Evolutionary conservation across 2,113 vertebrate species (phyloP), one percentile per base, ranked within the genome.

Genomic region (Solea senegalensis): DNA sequence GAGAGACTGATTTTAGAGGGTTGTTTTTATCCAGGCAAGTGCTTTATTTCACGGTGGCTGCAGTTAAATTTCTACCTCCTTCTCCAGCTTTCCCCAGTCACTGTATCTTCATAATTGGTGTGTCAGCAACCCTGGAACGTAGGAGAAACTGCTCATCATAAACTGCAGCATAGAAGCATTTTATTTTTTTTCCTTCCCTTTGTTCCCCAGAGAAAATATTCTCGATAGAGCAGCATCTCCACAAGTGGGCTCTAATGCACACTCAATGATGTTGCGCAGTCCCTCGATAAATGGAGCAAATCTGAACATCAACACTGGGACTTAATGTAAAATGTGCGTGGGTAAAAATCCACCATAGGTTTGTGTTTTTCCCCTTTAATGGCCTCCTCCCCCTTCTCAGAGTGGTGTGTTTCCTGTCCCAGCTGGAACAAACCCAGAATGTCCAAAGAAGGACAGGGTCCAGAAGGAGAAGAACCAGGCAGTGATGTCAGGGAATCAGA

Each of bases 381-480:
- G 86, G 84, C 86, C 89, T 84, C 87, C 85, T 82, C 76, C 82
- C 77, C 69, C 65, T 80, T 78, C 69, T 67, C 34, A 71, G 65
- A 45, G 77, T 80, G 34, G 34, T 34, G 74, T 62, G 84, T 90
- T 91, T 91, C 89, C 90, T 88, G 88, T 64, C 85, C 77, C 50
- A 81, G 69, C 85, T 89, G 89, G 80, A 89, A 53, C 64, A 48
- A 50, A 80, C 57, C 76, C 84, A 83, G 63, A 76, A 72, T 76
- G 68, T 74, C 82, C 74, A 71, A 77, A 80, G 74, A 85, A 87
- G 80, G 82, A 84, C 63, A 34, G n/a, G 57, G 75, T 81, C 54
- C 66, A 72, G 83, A 49, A 74, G 79, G 67, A 75, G 75, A 57
- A 68, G 74, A 69, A 78, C 78, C n/a, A 44, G 56, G 40, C 58